phyloP scores from a whole-genome alignment of 1,140 invertebrate species.

The Diuraphis noxia region DNA sequence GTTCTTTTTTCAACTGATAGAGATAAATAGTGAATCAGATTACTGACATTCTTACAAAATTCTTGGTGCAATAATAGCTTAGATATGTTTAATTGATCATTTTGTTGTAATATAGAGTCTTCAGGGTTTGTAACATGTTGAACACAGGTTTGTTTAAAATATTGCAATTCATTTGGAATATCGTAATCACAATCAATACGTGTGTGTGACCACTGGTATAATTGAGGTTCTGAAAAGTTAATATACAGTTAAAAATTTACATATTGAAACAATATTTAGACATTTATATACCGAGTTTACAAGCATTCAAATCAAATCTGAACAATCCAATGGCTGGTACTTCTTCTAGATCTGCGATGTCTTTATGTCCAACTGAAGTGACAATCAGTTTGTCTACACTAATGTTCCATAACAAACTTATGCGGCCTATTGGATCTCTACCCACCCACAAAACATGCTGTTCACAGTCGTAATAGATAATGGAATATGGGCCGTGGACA shows the following conservation, averaged over 20 bases:
- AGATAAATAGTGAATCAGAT: constrained; percentile 65
- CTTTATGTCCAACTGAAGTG: constrained; percentile 67
- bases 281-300: constrained; percentile 51
- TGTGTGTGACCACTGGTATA: constrained; percentile 55
- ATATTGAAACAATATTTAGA: constrained; percentile 14
- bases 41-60: constrained; percentile 59
- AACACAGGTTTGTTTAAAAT: background rate
- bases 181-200: background rate
- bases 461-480: constrained; percentile 73
- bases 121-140: background rate
- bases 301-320: constrained; percentile 64
- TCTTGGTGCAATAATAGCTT: constrained; percentile 21
- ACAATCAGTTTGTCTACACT: constrained; percentile 61
- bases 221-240: constrained; percentile 51
- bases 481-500: constrained; percentile 81
- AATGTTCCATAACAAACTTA: constrained; percentile 74
- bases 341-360: constrained; percentile 67
- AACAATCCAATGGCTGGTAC: constrained; percentile 76
- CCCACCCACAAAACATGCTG: constrained; percentile 74
- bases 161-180: constrained; percentile 41
- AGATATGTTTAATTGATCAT: constrained; percentile 22
- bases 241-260: background rate
- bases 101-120: constrained; percentile 2
- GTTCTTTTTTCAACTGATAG: constrained; percentile 69
- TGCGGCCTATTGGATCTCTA: constrained; percentile 82